Percentiles rank a stretch among this genome's conserved stretches.
Evolutionary conservation across 2,888 invertebrate species (phyloP).

Genomic region (Schizotus pectinicornis): DNA sequence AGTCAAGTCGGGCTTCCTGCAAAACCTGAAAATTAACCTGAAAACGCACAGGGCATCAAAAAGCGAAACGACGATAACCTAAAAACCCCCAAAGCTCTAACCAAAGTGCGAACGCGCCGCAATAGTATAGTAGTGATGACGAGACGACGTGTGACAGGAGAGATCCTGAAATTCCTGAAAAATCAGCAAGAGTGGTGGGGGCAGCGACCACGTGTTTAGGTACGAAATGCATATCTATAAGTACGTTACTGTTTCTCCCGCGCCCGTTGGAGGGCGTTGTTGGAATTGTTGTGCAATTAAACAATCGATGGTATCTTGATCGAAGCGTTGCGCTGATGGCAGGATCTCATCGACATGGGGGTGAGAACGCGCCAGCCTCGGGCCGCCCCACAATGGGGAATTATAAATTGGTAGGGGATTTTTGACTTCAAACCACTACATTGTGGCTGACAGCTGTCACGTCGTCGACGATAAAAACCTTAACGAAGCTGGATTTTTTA

Average conservation of each 20-base stretch:
- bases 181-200: conserved; percentile 35
- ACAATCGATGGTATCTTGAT: conserved; percentile 52
- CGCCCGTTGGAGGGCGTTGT: conserved; percentile 13
- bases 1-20: conserved; percentile 50
- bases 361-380: conserved; percentile 39
- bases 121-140: too few relatives aligned
- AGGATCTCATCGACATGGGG: conserved; percentile 40
- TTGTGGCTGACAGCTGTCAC: conserved; percentile 60
- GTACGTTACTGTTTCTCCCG: background rate
- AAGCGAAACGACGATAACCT: background rate
- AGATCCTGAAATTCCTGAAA: too few relatives aligned
- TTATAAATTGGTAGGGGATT: conserved; percentile 57
- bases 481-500: conserved; percentile 55
- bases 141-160: conserved; percentile 1
- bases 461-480: conserved; percentile 52
- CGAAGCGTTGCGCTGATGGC: conserved; percentile 42
- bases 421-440: conserved; percentile 59
- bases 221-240: conserved; percentile 33
- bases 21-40: conserved; percentile 18
- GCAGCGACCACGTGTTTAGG: conserved; percentile 44
- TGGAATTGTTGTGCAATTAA: conserved; percentile 49
- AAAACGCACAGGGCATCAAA: background rate
- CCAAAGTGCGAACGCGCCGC: too few relatives aligned
- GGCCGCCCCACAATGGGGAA: conserved; percentile 51
- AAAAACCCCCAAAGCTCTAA: background rate